Conservation (phyloP, 2,113 vertebrate species). For the Galbula dea region DNA sequence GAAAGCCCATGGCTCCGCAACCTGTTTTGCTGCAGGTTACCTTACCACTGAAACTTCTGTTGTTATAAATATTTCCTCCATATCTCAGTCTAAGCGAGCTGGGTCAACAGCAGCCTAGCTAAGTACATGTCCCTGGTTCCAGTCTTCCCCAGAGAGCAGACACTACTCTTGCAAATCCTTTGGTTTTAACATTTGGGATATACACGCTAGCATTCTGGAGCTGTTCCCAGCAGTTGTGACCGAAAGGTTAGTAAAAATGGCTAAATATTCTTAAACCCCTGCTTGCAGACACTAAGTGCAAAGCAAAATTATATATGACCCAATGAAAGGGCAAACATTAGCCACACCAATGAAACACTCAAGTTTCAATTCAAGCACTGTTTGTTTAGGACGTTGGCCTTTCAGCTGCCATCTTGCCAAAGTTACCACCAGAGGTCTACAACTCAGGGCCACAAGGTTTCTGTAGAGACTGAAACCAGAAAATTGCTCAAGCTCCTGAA, state of each 20-base stretch:
- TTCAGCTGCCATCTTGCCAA: background rate
- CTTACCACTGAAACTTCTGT: background rate
- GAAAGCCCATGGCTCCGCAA: background rate
- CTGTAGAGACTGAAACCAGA: background rate
- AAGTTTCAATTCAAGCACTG: background rate
- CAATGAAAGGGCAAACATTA: background rate
- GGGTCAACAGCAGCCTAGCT: background rate
- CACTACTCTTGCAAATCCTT: background rate
- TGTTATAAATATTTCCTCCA: background rate
- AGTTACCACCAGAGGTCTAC: background rate
- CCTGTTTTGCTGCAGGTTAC: background rate
- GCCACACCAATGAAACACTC: background rate
- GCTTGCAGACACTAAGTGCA: background rate
- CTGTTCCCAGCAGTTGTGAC: background rate
- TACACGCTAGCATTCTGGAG: accelerated
- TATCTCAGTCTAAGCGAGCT: background rate
- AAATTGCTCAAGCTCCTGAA: background rate
- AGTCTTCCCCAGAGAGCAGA: background rate
- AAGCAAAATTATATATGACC: background rate
- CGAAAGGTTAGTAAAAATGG: background rate
- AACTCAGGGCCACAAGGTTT: background rate
- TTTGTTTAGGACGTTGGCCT: background rate
- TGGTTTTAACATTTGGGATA: background rate
- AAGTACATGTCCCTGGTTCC: background rate
- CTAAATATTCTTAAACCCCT: background rate